A percentile compares a stretch with the other conserved stretches of the same genome.
Conservation (phyloP, 30 jellyfish, hydroid and myxozoan genomes). For the Phacellophora camtschatica region DNA sequence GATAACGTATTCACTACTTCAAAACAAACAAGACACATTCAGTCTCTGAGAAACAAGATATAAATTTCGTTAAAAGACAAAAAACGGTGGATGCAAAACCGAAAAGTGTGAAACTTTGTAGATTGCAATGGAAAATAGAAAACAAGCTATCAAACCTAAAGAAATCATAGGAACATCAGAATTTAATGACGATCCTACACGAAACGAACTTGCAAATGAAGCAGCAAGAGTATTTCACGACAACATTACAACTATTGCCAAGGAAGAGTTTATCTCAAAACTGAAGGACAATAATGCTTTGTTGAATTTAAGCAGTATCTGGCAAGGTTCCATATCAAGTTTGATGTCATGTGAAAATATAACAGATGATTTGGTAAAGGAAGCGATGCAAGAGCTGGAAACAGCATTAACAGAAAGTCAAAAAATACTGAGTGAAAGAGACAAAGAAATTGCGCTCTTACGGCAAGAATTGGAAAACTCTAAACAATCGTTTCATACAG, state of each 20-base stretch:
- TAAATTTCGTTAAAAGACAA: too few relatives aligned
- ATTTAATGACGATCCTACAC: background rate
- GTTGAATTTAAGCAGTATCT: slow-evolving; percentile 52
- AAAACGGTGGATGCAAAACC: too few relatives aligned
- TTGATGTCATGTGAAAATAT: slow-evolving; percentile 88
- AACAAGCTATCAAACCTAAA: background rate
- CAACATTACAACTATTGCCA: slow-evolving; percentile 24
- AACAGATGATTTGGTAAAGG: slow-evolving; percentile 82
- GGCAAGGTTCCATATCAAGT: slow-evolving; percentile 85
- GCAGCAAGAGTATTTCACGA: slow-evolving; percentile 35
- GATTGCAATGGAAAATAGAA: background rate
- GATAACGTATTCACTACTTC: too few relatives aligned
- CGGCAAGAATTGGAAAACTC: slow-evolving; percentile 54
- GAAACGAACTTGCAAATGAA: slow-evolving; percentile 11
- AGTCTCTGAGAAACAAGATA: too few relatives aligned
- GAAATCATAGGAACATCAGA: too few relatives aligned
- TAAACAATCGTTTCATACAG: slow-evolving; percentile 18
- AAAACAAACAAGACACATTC: too few relatives aligned
- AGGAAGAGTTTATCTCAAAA: slow-evolving; percentile 7
- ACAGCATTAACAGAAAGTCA: slow-evolving; percentile 87
- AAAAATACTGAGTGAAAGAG: slow-evolving; percentile 68
- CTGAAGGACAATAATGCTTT: slow-evolving; percentile 21
- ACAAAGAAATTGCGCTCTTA: slow-evolving; percentile 64
- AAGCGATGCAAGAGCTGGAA: slow-evolving; percentile 88
- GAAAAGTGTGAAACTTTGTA: background rate